phyloP scores from a whole-genome alignment of 2,888 invertebrate species.

The Netelia virgata region DNA sequence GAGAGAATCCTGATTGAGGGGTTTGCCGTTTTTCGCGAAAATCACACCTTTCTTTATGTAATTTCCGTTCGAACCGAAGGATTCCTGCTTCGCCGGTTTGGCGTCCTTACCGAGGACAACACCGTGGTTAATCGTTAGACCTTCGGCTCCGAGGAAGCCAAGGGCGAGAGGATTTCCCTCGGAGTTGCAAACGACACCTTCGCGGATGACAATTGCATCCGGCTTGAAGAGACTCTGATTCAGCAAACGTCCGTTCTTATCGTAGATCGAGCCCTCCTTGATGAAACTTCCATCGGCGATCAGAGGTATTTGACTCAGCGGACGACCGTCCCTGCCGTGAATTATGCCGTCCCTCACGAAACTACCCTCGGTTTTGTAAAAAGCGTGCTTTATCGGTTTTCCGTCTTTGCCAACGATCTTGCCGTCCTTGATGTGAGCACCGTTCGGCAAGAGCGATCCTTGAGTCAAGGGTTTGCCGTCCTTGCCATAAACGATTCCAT shows the following conservation, averaged over 20 bases:
- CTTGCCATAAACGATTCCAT: constrained; percentile 80
- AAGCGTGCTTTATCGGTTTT: constrained; percentile 80
- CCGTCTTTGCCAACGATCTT: constrained; percentile 82
- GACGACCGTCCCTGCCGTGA: constrained; percentile 78
- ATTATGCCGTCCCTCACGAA: constrained; percentile 81
- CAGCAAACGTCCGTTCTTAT: constrained; percentile 75
- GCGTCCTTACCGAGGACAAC: constrained; percentile 78
- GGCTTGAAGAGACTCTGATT: constrained; percentile 81
- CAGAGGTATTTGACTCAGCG: constrained; percentile 80
- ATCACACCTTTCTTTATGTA: constrained; percentile 79
- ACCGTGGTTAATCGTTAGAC: constrained; percentile 79
- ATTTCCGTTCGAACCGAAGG: constrained; percentile 80
- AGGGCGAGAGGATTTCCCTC: constrained; percentile 75
- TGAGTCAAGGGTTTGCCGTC: constrained; percentile 81
- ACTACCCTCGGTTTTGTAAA: constrained; percentile 81
- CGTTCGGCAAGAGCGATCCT: constrained; percentile 81
- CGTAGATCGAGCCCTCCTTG: constrained; percentile 79
- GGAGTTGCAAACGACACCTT: constrained; percentile 77
- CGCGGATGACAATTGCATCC: constrained; percentile 77
- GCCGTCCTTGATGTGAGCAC: constrained; percentile 81
- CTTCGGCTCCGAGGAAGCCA: constrained; percentile 78
- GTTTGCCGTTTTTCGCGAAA: constrained; percentile 79
- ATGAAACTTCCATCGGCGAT: constrained; percentile 79
- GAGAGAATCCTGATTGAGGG: constrained; percentile 80
- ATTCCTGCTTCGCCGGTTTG: constrained; percentile 80